These are phyloP conservation scores for Leucozona laternaria DNA, from an alignment of 2,888 invertebrate genomes.

Conservation along the genomic window DNA sequence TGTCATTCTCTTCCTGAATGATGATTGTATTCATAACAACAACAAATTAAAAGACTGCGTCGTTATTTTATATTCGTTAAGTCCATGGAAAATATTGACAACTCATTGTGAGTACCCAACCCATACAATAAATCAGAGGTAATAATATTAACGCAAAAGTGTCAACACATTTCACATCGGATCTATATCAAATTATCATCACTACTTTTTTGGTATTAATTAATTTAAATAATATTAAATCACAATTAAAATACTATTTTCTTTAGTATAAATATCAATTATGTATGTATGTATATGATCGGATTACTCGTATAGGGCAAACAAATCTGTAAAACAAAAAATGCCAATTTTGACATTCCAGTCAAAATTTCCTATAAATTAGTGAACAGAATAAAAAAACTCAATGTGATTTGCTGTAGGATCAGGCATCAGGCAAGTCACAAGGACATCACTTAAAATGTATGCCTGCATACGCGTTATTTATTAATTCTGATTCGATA, in stretches of 20 bases:
- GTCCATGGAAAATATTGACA: neutral
- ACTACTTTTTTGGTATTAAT: neutral
- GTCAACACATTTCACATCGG: neutral
- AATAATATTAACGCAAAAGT: neutral
- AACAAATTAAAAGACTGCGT: neutral
- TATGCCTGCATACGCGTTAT: slow-evolving; percentile 37
- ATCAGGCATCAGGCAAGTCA: slow-evolving; percentile 15
- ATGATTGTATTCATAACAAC: too few species aligned
- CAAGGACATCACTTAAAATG: slow-evolving; percentile 63
- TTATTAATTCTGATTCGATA: slow-evolving; percentile 62
- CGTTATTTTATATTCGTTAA: neutral
- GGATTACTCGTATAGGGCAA: neutral
- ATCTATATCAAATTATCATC: neutral
- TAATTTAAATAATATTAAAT: slow-evolving; percentile 9
- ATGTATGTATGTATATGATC: neutral
- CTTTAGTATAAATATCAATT: neutral
- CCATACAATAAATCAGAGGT: neutral
- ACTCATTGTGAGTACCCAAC: neutral
- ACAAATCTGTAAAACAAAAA: neutral
- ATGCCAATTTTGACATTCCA: neutral
- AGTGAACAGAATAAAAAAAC: neutral
- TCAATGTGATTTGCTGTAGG: neutral
- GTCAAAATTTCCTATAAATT: slow-evolving; percentile 4
- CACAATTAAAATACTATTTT: neutral
- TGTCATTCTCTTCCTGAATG: neutral